A percentile compares a stretch with the other conserved stretches of the same genome.
Evolutionary conservation across 2,113 vertebrate genomes (phyloP).

Genomic region (Hyaena hyaena): DNA sequence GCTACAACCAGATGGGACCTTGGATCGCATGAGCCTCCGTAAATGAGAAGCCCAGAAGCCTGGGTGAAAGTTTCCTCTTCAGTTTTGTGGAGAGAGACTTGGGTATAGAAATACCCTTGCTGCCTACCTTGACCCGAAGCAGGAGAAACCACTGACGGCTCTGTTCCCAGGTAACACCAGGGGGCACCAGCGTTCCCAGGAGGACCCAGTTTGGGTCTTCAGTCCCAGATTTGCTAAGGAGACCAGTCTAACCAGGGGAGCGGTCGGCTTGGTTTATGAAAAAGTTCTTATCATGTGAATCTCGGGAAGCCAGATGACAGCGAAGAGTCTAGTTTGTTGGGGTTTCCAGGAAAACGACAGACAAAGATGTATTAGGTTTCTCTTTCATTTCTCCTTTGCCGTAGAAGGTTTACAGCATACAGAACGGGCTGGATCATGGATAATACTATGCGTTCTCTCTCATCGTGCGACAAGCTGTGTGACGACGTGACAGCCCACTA

Average conservation of each 20-base stretch:
- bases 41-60: background rate
- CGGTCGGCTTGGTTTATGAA: background rate
- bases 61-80: background rate
- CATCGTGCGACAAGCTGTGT: background rate
- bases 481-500: accelerated
- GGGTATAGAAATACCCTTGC: background rate
- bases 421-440: background rate
- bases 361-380: conserved; percentile 9
- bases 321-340: background rate
- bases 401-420: background rate
- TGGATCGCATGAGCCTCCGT: background rate
- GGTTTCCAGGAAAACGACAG: conserved; percentile 39
- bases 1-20: background rate
- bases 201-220: background rate
- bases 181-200: background rate
- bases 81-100: background rate
- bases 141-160: background rate
- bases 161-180: conserved; percentile 66
- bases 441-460: background rate
- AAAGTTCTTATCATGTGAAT: background rate
- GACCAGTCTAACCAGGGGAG: background rate
- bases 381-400: conserved; percentile 53
- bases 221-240: background rate
- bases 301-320: background rate
- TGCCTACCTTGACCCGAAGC: background rate